Percentiles rank a stretch among this genome's conserved stretches.
phyloP scores from a whole-genome alignment of 2,113 vertebrate species.

The Sander vitreus region DNA sequence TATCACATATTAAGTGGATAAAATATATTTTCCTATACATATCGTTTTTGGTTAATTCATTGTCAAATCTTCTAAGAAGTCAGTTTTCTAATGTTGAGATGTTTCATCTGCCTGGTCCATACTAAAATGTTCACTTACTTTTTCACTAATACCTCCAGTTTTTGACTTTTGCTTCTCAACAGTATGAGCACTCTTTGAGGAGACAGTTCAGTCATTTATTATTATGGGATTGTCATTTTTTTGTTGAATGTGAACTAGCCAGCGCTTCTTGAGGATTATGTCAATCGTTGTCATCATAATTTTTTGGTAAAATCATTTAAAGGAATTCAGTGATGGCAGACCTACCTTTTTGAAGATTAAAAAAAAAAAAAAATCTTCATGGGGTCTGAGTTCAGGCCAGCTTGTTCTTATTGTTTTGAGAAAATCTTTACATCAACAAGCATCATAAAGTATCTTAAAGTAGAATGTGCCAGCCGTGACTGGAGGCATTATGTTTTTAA shows the following conservation, averaged over 20 bases:
- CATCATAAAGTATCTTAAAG: not conserved
- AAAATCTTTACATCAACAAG: not conserved
- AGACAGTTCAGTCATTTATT: not conserved
- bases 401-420: not conserved
- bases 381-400: not conserved
- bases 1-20: not conserved
- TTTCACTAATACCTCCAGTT: slow-evolving; percentile 4
- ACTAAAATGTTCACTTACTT: not conserved
- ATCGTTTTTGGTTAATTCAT: too few species aligned
- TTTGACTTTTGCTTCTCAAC: not conserved
- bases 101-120: slow-evolving; percentile 4
- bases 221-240: not conserved
- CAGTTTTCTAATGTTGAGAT: not conserved
- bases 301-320: not conserved
- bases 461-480: not conserved
- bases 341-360: not conserved
- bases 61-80: not conserved
- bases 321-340: not conserved
- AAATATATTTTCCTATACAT: too few species aligned
- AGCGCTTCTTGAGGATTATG: slow-evolving; percentile 9
- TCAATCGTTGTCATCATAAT: not conserved
- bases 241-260: slow-evolving; percentile 13
- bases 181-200: not conserved
- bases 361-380: not conserved
- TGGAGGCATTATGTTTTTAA: too few species aligned